phyloP scores from a whole-genome alignment of 2,797 vertebrate species.

The Cirrhinus mrigala region DNA sequence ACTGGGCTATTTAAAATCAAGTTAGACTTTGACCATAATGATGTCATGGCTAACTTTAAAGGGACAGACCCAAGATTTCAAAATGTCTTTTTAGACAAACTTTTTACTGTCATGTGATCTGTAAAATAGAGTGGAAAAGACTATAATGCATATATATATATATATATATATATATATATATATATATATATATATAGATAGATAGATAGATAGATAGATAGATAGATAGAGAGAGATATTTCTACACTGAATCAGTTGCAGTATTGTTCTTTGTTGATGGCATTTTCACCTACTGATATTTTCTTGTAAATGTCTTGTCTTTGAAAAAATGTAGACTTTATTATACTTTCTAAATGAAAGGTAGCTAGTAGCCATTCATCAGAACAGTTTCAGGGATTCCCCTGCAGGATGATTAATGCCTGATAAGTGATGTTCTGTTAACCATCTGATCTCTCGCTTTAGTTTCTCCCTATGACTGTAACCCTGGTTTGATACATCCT shows the following conservation, averaged over 20 bases:
- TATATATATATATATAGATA: too few relatives aligned
- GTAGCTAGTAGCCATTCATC: not conserved
- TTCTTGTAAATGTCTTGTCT: not conserved
- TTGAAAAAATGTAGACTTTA: not conserved
- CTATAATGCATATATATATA: too few relatives aligned
- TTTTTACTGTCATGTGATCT: not conserved
- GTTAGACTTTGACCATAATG: slow-evolving; percentile 29
- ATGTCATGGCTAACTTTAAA: not conserved
- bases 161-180: too few relatives aligned
- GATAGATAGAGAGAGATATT: too few relatives aligned
- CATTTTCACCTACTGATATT: not conserved
- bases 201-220: too few relatives aligned
- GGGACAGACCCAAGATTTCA: slow-evolving; percentile 2
- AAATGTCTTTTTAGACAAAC: not conserved
- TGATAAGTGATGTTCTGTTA: not conserved
- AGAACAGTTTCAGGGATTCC: not conserved
- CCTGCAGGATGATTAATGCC: not conserved
- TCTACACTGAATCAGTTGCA: too few relatives aligned
- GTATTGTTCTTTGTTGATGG: too few relatives aligned
- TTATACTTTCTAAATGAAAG: not conserved
- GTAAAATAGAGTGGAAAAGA: not conserved
- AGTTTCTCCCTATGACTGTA: not conserved
- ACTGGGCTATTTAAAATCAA: not conserved
- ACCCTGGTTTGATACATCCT: not conserved
- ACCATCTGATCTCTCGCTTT: not conserved